phyloP scores from a whole-genome alignment of 2,797 vertebrate genomes.

The Phalanger gymnotis region DNA sequence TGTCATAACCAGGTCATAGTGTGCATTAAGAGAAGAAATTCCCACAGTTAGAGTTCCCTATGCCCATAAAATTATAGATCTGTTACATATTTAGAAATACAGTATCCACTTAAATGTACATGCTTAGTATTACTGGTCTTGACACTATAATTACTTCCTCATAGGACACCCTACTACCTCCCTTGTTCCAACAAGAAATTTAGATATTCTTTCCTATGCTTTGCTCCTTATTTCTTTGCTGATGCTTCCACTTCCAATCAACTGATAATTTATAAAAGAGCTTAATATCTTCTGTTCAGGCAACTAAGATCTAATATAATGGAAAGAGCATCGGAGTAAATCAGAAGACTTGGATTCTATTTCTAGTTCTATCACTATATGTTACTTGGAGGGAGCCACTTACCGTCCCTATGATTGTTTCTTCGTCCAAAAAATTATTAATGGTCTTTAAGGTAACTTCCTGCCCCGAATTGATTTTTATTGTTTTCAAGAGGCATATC shows the following conservation, averaged over 20 bases:
- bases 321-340: background rate
- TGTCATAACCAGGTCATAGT: no score
- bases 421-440: background rate
- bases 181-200: background rate
- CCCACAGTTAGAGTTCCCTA: no score
- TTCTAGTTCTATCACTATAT: background rate
- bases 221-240: conserved; percentile 34
- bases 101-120: background rate
- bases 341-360: background rate
- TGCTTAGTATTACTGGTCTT: conserved; percentile 16
- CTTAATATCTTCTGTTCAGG: conserved; percentile 15
- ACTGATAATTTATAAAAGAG: conserved; percentile 18
- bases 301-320: background rate
- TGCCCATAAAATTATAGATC: no score
- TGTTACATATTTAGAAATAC: background rate
- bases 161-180: conserved; percentile 22
- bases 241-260: conserved; percentile 24
- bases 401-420: background rate
- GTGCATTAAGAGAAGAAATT: no score
- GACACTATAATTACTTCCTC: conserved; percentile 17
- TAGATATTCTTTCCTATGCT: background rate
- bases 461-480: background rate
- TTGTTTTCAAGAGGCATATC: background rate
- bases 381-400: background rate
- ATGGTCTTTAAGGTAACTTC: background rate